phyloP scores from a whole-genome alignment of 2,888 invertebrate genomes.

The Clepsis dumicolana region DNA sequence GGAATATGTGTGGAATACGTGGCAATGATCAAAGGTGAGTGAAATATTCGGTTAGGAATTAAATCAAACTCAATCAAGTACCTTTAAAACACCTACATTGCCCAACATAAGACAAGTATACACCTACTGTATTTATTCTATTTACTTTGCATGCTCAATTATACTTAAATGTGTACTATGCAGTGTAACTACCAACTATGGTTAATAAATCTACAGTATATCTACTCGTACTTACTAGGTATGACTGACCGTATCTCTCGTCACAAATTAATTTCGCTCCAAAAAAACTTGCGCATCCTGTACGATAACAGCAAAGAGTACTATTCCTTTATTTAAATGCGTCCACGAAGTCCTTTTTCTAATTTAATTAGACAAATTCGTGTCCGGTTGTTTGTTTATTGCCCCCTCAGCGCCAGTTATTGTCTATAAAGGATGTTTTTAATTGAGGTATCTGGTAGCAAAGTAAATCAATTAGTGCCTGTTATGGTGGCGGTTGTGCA shows the following conservation, averaged over 20 bases:
- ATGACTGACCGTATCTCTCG: neutral
- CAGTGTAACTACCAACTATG: too few relatives aligned
- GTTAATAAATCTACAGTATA: too few relatives aligned
- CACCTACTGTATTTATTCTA: too few relatives aligned
- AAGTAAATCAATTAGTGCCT: conserved; percentile 82
- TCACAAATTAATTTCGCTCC: neutral
- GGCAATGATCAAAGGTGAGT: neutral
- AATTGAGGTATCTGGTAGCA: conserved; percentile 77
- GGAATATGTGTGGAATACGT: neutral
- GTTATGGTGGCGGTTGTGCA: conserved; percentile 61
- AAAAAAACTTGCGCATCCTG: neutral
- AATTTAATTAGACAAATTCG: conserved; percentile 35
- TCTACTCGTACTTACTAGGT: too few relatives aligned
- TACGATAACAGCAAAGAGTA: neutral
- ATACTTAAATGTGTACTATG: too few relatives aligned
- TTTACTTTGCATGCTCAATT: too few relatives aligned
- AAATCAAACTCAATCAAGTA: neutral
- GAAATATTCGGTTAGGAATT: neutral
- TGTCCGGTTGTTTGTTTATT: conserved; percentile 53
- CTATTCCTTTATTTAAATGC: neutral
- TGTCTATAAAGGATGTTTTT: conserved; percentile 74
- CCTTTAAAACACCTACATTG: neutral
- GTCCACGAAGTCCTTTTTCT: neutral
- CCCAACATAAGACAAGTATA: too few relatives aligned
- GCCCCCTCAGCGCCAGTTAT: conserved; percentile 55